Conservation (phyloP, 2,888 invertebrate genomes). For the Sialis fuliginosa region DNA sequence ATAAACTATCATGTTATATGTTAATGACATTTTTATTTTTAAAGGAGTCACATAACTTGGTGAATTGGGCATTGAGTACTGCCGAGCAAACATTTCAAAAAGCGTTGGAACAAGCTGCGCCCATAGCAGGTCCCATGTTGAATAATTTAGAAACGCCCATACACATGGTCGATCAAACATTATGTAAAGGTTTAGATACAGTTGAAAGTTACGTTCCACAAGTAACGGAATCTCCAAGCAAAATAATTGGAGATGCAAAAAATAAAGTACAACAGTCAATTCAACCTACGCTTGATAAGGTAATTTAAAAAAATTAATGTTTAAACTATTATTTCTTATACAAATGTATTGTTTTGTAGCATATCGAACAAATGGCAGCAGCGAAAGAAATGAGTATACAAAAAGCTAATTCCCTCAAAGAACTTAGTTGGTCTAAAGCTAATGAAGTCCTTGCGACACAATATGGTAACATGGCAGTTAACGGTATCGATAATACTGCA, state of each 20-base stretch:
- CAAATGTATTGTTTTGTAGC: not conserved
- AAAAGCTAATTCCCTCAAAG: slow-evolving; percentile 44
- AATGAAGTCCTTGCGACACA: slow-evolving; percentile 50
- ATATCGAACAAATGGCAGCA: slow-evolving; percentile 11
- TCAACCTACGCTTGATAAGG: slow-evolving; percentile 5
- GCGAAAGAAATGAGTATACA: slow-evolving; percentile 32
- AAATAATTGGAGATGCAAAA: slow-evolving; percentile 19
- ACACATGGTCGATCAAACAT: slow-evolving; percentile 31
- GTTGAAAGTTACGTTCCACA: slow-evolving; percentile 36
- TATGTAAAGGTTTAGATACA: slow-evolving; percentile 34
- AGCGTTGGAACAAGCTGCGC: slow-evolving; percentile 31
- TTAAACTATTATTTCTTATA: not conserved
- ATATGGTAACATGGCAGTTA: slow-evolving; percentile 47
- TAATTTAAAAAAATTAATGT: not conserved
- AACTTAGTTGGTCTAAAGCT: slow-evolving; percentile 52
- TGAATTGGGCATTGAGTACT: slow-evolving; percentile 34
- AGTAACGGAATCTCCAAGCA: slow-evolving; percentile 33
- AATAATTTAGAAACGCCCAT: slow-evolving; percentile 33
- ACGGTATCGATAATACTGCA: slow-evolving; percentile 48
- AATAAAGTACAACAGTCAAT: slow-evolving; percentile 1
- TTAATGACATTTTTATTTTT: slow-evolving; percentile 4
- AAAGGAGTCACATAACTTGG: slow-evolving; percentile 30
- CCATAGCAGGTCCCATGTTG: slow-evolving; percentile 29
- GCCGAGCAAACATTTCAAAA: slow-evolving; percentile 33
- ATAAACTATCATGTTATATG: not conserved